phyloP scores from a whole-genome alignment of 2,113 vertebrate genomes.

The Chlorodrepanis virens region DNA sequence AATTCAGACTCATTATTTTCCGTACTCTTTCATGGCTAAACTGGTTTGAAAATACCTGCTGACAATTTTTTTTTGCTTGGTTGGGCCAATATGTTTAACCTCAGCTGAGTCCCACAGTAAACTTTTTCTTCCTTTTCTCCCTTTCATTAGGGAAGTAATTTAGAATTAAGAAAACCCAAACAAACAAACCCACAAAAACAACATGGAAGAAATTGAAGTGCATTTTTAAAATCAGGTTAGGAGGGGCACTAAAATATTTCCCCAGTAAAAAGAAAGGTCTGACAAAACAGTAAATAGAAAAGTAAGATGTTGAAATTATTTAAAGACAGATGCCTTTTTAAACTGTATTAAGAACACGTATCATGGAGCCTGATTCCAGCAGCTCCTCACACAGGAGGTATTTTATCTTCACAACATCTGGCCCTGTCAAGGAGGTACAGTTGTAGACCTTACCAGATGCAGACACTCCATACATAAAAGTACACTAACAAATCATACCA shows the following conservation, averaged over 20 bases:
- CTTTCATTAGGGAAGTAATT: background rate
- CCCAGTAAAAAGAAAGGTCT: background rate
- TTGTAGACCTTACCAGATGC: constrained; percentile 70
- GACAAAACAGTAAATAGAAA: constrained; percentile 60
- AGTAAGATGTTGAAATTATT: constrained; percentile 76
- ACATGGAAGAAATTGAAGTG: background rate
- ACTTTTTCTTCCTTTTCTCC: background rate
- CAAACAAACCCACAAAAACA: background rate
- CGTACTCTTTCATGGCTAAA: background rate
- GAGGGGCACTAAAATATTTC: background rate
- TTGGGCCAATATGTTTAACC: background rate
- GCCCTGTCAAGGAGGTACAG: constrained; percentile 70
- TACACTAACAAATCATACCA: constrained; percentile 69
- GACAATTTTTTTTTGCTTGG: background rate
- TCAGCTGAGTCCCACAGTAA: background rate
- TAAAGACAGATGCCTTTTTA: constrained; percentile 78
- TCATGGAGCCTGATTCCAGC: constrained; percentile 58
- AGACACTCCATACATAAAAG: constrained; percentile 67
- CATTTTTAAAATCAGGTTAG: constrained; percentile 7
- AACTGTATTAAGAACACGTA: constrained; percentile 73
- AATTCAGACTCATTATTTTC: background rate
- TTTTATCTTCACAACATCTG: constrained; percentile 79
- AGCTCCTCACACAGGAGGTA: constrained; percentile 73
- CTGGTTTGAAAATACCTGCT: background rate
- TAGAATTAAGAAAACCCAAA: background rate